Base-by-base conservation (phyloP, 2,888 invertebrate species). In the Tenthredo notha region DNA sequence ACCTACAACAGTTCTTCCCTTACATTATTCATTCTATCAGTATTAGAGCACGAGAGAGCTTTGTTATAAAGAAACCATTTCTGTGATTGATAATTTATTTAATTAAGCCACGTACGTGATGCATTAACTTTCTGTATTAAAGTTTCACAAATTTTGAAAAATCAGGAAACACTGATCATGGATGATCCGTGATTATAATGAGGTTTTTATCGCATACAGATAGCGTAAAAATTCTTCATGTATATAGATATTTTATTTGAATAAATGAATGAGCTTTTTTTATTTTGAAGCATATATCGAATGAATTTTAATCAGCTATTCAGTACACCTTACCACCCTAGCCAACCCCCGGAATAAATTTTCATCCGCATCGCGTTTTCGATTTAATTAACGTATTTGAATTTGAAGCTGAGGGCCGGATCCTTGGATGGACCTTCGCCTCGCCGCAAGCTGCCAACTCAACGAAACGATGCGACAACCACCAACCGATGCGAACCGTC, bases 401-500 rank as follows among this genome's bases (percentile, higher is more conserved):
- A 70, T 83, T 67, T 70, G 18, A 47, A 47, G 67, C 33, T 50
- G 43, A 50, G 43, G 70, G 2, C 18, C n/a, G n/a, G 12, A 70
- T 47, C n/a, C 83, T 33, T 47, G 50, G 33, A 83, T 12, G 50
- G 33, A 83, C 43, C 83, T 50, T 47, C 10, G 47, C 47, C 12
- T 2, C 47, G 29, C 83, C 83, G 29, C 83, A 67, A 70, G 9
- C 25, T 21, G 37, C 25, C 3, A n/a, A 74, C 9, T 54, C 50
- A 33, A 54, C 33, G 40, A 75, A 75, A 5, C 54, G 77, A 77
- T 25, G 47, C 75, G 61, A 67, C 67, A 29, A 33, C 15, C 37
- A 25, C 80, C 29, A 61, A 58, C 25, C 61, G 80, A 80, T 61
- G 61, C 58, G 58, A 84, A 75, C 54, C 58, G 29, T 84, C 78